Evolutionary conservation across 2,888 invertebrate genomes (phyloP), one percentile per base, ranked within the genome.

Genomic region (Microplitis deprimator): DNA sequence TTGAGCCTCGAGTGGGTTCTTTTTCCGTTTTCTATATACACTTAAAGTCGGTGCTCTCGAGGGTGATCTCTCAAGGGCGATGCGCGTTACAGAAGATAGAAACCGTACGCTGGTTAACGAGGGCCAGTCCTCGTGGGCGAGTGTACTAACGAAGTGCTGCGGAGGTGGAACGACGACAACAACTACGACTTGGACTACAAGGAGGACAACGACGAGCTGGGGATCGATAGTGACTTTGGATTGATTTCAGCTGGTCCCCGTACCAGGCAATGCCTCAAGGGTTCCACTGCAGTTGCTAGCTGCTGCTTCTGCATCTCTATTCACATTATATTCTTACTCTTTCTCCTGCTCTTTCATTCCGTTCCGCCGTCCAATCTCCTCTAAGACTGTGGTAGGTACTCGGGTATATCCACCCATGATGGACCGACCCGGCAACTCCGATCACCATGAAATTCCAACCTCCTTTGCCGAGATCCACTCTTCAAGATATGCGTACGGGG

Each of bases 201-300:
- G 29, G 29, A 29, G 29, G 29, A 29, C 29, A 29, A 29, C 50
- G 50, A 50, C 50, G 13, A 50, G 13, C 50, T 50, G 38, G 74
- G 80, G 76, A 80, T 81, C 81, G 79, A 81, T 81, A 81, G 80
- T 80, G 81, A 80, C 79, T 81, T 78, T 77, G 80, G 81, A 81
- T 81, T 81, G 81, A 81, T 81, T 81, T 81, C 79, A 81, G 70
- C 61, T 77, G 72, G 77, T 73, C 60, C 79, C 50, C 8, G 50
- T 50, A 50, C 50, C 50, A 76, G n/a, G 65, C 41, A 69, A 62
- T 72, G 72, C 68, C 77, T 70, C 50, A n/a, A 41, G 76, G 77
- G 69, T 68, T 50, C 50, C 50, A 50, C 50, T 50, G 8, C 73
- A 62, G 70, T 69, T 70, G 69, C 59, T 70, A 67, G 39, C 68